Conservation (phyloP, 1,140 invertebrate species). For the Eufriesea mexicana region DNA sequence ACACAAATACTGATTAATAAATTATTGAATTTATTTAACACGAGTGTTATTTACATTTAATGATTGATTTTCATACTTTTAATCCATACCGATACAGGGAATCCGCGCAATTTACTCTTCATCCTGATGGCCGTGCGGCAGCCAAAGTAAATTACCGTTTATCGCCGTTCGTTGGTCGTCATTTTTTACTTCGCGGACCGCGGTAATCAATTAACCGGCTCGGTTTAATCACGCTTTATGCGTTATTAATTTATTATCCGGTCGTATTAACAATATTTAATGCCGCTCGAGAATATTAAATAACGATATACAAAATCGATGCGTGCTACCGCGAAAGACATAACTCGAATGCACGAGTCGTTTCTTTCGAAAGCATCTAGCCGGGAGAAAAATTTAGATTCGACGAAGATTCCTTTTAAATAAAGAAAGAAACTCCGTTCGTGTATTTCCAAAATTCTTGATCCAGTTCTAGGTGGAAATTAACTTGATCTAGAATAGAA, state of each 20-base stretch:
- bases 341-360: not conserved
- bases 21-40: constrained; percentile 44
- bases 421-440: too few species aligned
- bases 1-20: constrained; percentile 43
- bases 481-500: too few species aligned
- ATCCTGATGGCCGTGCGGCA: constrained; percentile 30
- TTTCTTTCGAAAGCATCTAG: not conserved
- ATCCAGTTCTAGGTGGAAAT: too few species aligned
- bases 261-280: constrained; percentile 43
- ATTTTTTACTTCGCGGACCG: constrained; percentile 30
- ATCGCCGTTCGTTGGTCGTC: constrained; percentile 23
- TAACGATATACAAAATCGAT: constrained; percentile 24
- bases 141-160: constrained; percentile 53
- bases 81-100: constrained; percentile 31
- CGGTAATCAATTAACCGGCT: constrained; percentile 49
- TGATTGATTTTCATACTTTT: constrained; percentile 54
- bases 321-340: not conserved
- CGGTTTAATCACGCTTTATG: constrained; percentile 46
- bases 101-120: constrained; percentile 42
- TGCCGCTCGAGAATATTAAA: constrained; percentile 39
- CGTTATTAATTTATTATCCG: constrained; percentile 52
- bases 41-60: constrained; percentile 45
- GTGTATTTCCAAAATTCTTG: too few species aligned
- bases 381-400: too few species aligned
- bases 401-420: too few species aligned